phyloP scores from a whole-genome alignment of 2,113 vertebrate species.

The Papio anubis region DNA sequence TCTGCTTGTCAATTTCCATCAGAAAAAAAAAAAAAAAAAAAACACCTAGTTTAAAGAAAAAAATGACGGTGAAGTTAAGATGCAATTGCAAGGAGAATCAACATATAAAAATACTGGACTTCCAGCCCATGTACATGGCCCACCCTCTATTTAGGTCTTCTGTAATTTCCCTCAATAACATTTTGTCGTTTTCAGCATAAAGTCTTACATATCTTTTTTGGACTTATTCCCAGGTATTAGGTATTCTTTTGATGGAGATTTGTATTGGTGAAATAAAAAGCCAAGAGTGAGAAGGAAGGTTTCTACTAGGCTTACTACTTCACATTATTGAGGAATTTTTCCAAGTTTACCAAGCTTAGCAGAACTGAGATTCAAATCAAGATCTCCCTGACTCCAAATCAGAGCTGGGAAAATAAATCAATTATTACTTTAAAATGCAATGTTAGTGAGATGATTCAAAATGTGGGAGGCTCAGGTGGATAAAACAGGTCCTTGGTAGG shows the following conservation, averaged over 20 bases:
- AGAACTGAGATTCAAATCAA: neutral
- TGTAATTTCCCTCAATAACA: neutral
- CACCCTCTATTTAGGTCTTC: neutral
- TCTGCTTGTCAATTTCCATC: neutral
- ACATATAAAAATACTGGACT: neutral
- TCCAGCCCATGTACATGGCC: neutral
- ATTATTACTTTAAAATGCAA: neutral
- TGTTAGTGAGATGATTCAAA: slow-evolving; percentile 3
- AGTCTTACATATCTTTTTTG: neutral
- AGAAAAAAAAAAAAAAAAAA: accelerated
- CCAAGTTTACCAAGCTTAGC: neutral
- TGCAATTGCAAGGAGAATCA: neutral
- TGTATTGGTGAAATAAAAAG: slow-evolving; percentile 18
- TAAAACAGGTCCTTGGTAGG: neutral
- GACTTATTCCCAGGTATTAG: neutral
- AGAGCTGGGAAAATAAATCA: neutral
- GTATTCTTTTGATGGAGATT: neutral
- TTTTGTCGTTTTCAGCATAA: neutral
- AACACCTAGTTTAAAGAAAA: neutral
- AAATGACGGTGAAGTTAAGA: slow-evolving; percentile 1
- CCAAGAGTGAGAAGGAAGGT: neutral
- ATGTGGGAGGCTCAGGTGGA: neutral
- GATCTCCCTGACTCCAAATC: slow-evolving; percentile 5
- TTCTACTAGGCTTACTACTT: neutral
- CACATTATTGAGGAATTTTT: neutral